These are phyloP conservation scores for Cebus imitator DNA, from an alignment of 2,113 vertebrate species.

Conservation along the genomic window DNA sequence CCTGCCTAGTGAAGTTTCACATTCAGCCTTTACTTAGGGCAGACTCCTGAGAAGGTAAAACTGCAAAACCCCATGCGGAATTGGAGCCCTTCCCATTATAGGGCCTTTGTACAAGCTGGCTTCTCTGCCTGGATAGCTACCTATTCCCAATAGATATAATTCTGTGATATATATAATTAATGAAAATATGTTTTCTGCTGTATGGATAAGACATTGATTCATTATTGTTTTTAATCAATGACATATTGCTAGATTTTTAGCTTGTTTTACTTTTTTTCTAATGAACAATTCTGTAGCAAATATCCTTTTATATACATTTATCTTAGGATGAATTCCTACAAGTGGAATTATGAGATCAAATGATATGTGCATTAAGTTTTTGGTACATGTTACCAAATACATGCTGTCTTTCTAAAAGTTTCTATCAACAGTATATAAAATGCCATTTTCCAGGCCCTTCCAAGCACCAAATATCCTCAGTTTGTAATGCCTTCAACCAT, in stretches of 20 bases:
- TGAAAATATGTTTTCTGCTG: not conserved
- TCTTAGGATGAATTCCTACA: not conserved
- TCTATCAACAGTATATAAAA: not conserved
- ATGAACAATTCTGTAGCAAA: not conserved
- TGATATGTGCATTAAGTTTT: not conserved
- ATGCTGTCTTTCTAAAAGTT: not conserved
- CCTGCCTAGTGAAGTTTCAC: not conserved
- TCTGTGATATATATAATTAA: not conserved
- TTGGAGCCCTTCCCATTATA: not conserved
- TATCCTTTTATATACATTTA: not conserved
- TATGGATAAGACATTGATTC: not conserved
- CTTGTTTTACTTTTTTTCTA: not conserved
- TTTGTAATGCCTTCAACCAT: not conserved
- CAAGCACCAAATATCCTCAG: not conserved
- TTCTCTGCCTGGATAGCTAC: not conserved
- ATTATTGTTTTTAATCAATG: conserved; percentile 43
- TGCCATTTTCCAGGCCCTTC: not conserved
- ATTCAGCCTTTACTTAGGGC: not conserved
- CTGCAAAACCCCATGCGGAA: not conserved
- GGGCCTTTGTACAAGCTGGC: not conserved
- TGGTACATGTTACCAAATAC: not conserved
- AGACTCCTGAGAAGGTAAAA: not conserved
- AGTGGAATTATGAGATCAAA: not conserved
- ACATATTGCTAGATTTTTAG: not conserved
- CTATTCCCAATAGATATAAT: not conserved